phyloP scores from a whole-genome alignment of 2,113 vertebrate genomes.

The Piaya cayana region DNA sequence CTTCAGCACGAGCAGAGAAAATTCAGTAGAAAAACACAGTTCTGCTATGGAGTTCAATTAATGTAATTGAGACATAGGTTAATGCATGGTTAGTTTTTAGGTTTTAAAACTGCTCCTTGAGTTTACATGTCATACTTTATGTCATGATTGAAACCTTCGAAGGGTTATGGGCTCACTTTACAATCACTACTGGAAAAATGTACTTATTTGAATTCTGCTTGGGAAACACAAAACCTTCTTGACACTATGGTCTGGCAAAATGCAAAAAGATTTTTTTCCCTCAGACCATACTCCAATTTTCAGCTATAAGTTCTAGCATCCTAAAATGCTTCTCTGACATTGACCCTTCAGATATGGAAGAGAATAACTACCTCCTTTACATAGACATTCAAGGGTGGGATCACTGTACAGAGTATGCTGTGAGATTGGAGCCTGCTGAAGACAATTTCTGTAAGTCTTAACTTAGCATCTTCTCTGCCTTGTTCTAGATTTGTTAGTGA shows the following conservation, averaged over 20 bases:
- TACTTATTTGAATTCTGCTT: background rate
- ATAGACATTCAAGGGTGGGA: background rate
- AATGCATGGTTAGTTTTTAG: background rate
- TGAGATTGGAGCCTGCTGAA: background rate
- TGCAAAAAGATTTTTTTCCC: background rate
- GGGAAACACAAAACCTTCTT: background rate
- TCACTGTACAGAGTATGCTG: background rate
- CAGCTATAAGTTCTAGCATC: background rate
- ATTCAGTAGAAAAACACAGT: background rate
- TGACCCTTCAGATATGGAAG: background rate
- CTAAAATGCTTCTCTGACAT: background rate
- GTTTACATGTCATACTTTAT: background rate
- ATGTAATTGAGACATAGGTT: background rate
- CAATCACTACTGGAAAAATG: background rate
- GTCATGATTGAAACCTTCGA: background rate
- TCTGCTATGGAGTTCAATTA: background rate
- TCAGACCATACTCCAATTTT: background rate
- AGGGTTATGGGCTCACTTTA: background rate
- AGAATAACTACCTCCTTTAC: background rate
- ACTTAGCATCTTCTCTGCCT: background rate
- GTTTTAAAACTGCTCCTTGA: background rate
- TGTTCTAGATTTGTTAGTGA: background rate
- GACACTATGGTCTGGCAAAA: background rate
- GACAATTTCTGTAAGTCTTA: background rate
- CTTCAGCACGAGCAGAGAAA: background rate